These are phyloP conservation scores for Tortricodes alternella DNA, from an alignment of 2,888 invertebrate genomes.

Conservation along the genomic window DNA sequence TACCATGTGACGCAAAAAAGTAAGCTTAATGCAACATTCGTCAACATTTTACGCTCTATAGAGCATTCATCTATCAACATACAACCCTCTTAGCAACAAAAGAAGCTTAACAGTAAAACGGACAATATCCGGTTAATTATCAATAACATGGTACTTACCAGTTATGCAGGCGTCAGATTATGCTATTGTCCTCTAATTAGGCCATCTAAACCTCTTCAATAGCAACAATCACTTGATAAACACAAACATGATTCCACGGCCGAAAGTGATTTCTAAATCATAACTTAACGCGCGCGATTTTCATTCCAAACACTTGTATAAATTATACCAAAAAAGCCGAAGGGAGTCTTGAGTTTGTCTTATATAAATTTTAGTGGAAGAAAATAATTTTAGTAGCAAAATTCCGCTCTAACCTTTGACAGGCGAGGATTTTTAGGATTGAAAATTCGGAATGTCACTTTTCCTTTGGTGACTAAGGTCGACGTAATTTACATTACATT, in stretches of 20 bases:
- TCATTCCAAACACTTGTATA: background rate
- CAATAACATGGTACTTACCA: constrained; percentile 39
- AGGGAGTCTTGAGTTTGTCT: background rate
- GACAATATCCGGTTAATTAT: constrained; percentile 11
- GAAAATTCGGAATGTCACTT: constrained; percentile 29
- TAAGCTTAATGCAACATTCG: background rate
- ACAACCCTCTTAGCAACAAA: background rate
- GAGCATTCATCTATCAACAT: background rate
- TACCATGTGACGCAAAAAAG: background rate
- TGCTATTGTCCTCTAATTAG: constrained; percentile 63
- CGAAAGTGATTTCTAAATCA: constrained; percentile 21
- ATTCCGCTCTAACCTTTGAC: constrained; percentile 24
- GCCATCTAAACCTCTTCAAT: constrained; percentile 45
- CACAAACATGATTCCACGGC: constrained; percentile 28
- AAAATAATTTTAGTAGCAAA: constrained; percentile 10
- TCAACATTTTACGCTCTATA: background rate
- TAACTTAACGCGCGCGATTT: background rate
- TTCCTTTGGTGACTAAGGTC: background rate
- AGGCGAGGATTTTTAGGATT: constrained; percentile 1
- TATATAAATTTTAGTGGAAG: background rate
- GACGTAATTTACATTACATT: background rate
- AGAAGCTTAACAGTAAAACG: constrained; percentile 1
- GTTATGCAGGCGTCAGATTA: constrained; percentile 35
- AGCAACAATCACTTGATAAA: constrained; percentile 29
- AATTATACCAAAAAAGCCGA: background rate